Evolutionary conservation across 2,797 vertebrate species (phyloP).

Genomic region (Squalus acanthias): DNA sequence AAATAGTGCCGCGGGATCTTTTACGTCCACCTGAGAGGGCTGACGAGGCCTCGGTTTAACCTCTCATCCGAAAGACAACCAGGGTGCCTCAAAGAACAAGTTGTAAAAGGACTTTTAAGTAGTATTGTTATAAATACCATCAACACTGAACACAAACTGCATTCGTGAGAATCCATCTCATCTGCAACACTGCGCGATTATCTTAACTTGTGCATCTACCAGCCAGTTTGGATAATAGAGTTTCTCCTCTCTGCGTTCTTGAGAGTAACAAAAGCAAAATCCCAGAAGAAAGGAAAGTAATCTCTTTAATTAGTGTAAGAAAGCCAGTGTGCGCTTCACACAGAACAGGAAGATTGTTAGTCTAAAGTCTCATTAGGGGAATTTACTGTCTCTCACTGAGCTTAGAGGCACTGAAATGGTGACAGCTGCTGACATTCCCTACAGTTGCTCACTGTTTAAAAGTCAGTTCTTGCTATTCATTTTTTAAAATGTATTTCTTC

Average conservation of each 20-base stretch:
- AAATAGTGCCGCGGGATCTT: no score
- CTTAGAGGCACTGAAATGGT: background rate
- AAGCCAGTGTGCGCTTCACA: background rate
- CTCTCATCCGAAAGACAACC: no score
- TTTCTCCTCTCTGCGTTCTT: background rate
- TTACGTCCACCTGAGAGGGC: no score
- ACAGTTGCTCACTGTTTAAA: background rate
- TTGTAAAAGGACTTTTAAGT: no score
- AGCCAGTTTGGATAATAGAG: background rate
- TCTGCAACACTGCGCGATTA: background rate
- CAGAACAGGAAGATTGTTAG: slow-evolving; percentile 10
- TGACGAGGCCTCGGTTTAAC: no score
- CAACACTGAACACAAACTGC: no score
- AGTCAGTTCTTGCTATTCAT: background rate
- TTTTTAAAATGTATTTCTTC: background rate
- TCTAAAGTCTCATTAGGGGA: slow-evolving; percentile 16
- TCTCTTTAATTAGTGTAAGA: slow-evolving; percentile 27
- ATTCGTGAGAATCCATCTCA: background rate
- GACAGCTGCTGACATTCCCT: background rate
- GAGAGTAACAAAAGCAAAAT: background rate
- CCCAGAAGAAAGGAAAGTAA: background rate
- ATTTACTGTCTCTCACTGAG: background rate
- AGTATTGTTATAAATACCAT: no score
- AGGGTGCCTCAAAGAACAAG: no score
- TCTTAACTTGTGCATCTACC: background rate